phyloP scores from a whole-genome alignment of 1,140 invertebrate species.

The Caenorhabditis inopinata region DNA sequence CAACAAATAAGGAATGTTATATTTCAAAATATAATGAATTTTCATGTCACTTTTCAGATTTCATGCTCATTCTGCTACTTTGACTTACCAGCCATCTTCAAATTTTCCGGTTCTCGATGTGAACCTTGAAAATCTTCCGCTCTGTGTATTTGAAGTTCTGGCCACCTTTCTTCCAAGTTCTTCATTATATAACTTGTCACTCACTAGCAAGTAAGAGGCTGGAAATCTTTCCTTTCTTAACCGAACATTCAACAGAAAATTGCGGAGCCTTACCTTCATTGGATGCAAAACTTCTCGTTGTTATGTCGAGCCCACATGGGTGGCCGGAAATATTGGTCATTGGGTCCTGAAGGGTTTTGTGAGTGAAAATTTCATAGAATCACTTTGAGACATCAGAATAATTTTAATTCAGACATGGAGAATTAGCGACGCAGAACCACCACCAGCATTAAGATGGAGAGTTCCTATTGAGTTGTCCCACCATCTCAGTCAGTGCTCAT shows the following conservation, averaged over 20 bases:
- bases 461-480: neutral
- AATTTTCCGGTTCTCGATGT: too few species aligned
- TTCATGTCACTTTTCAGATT: neutral
- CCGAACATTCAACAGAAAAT: neutral
- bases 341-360: neutral
- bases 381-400: too few species aligned
- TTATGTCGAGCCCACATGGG: neutral
- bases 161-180: neutral
- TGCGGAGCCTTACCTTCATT: neutral
- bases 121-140: neutral
- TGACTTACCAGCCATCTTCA: neutral
- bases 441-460: neutral
- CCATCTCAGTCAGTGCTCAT: neutral
- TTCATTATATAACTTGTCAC: neutral
- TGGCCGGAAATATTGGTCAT: neutral
- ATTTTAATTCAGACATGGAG: neutral
- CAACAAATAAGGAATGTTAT: too few species aligned
- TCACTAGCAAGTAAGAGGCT: neutral
- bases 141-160: neutral
- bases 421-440: neutral
- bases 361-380: neutral
- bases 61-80: neutral
- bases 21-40: too few species aligned
- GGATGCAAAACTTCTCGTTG: neutral
- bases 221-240: too few species aligned